Percentiles rank a stretch among this genome's conserved stretches.
Evolutionary conservation across 1,140 invertebrate species (phyloP).

Genomic region (Papilio aristodemus): DNA sequence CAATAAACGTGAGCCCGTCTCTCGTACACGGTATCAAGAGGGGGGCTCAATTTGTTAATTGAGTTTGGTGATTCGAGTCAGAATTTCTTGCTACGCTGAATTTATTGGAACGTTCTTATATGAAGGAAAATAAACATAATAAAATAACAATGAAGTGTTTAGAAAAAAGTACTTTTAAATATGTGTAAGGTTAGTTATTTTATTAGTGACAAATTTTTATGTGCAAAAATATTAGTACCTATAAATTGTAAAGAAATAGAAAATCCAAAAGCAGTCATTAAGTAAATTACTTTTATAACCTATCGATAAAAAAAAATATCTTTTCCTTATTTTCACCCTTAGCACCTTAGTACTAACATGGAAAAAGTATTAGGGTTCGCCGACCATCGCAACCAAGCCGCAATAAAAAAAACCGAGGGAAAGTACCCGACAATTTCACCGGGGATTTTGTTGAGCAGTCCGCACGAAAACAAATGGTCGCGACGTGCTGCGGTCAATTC

Average conservation of each 20-base stretch:
- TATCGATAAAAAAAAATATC: not conserved
- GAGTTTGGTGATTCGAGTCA: not conserved
- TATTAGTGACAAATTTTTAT: too few species aligned
- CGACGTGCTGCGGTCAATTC: slow-evolving; percentile 22
- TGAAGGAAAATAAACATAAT: not conserved
- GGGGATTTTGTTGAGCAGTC: slow-evolving; percentile 27
- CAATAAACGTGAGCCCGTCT: not conserved
- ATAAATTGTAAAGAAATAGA: too few species aligned
- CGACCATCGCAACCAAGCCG: not conserved
- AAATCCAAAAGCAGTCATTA: not conserved
- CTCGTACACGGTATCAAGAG: not conserved
- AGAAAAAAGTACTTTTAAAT: too few species aligned
- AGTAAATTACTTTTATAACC: not conserved
- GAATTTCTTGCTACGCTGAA: not conserved
- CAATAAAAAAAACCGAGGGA: slow-evolving; percentile 23
- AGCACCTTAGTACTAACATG: slow-evolving; percentile 8
- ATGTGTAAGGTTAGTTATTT: too few species aligned
- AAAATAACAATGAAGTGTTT: too few species aligned
- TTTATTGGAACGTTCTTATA: not conserved
- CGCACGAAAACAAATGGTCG: slow-evolving; percentile 24
- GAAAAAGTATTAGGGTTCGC: slow-evolving; percentile 8
- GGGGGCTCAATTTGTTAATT: not conserved
- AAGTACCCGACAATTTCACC: slow-evolving; percentile 22
- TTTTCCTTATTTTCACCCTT: not conserved
- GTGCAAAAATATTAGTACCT: too few species aligned